These are phyloP conservation scores for Erpornis zantholeuca DNA, from an alignment of 2,113 vertebrate genomes.

Conservation along the genomic window DNA sequence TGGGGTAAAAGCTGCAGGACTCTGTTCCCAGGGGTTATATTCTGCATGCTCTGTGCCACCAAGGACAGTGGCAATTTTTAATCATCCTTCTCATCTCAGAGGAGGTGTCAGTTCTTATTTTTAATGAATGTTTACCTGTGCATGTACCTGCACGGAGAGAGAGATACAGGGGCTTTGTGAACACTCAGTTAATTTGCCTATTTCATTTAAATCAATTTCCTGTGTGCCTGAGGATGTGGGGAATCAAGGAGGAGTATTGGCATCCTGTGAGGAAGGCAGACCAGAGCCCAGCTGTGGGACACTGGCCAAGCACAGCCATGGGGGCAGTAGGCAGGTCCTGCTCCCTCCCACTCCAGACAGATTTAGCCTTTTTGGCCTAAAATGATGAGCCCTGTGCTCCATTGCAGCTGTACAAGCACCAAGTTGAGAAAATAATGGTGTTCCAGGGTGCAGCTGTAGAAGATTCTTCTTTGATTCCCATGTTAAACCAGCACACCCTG, in stretches of 20 bases:
- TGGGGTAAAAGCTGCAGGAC: not conserved
- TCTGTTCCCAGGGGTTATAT: not conserved
- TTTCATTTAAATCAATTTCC: not conserved
- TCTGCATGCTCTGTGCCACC: constrained; percentile 16
- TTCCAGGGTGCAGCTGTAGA: not conserved
- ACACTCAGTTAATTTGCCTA: not conserved
- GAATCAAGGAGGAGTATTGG: not conserved
- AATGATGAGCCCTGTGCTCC: not conserved
- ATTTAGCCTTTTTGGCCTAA: not conserved
- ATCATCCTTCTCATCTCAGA: not conserved
- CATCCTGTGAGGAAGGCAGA: not conserved
- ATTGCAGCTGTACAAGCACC: not conserved
- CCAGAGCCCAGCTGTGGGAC: not conserved
- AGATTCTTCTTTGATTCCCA: not conserved
- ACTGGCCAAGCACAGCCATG: not conserved
- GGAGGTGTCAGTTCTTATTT: not conserved
- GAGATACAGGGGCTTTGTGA: not conserved
- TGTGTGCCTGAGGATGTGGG: not conserved
- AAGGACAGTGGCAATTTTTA: constrained; percentile 11
- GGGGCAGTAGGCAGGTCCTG: not conserved
- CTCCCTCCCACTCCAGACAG: not conserved
- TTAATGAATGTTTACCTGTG: not conserved
- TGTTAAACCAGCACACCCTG: not conserved
- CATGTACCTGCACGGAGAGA: not conserved
- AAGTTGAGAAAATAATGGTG: not conserved